Evolutionary conservation across 2,113 vertebrate species (phyloP).

Genomic region (Cettia cetti): DNA sequence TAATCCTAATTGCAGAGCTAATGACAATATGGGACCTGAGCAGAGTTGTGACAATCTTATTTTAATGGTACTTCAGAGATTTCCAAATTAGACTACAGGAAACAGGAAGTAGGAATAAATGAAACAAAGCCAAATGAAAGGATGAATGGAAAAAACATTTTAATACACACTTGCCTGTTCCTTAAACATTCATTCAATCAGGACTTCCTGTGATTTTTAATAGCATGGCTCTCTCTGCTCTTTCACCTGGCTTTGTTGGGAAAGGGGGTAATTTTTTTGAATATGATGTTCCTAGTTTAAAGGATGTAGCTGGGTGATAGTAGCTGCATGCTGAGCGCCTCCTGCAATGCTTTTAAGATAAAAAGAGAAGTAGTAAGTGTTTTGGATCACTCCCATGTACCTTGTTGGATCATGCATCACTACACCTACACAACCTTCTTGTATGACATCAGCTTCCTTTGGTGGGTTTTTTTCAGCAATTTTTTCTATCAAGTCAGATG

Average conservation of each 20-base stretch:
- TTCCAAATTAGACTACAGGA: conserved; percentile 37
- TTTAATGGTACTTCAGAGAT: conserved; percentile 27
- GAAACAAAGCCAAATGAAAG: conserved; percentile 16
- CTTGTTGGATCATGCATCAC: background rate
- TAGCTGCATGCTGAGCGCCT: background rate
- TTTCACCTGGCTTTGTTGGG: background rate
- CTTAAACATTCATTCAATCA: conserved; percentile 25
- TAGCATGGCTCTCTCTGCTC: background rate
- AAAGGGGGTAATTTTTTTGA: background rate
- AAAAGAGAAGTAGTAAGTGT: background rate
- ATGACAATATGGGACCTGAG: background rate
- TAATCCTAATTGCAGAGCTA: background rate
- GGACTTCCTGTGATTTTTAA: conserved; percentile 9
- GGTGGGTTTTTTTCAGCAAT: background rate
- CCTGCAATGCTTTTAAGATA: background rate
- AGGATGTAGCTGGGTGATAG: background rate
- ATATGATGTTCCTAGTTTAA: background rate
- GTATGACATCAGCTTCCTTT: background rate
- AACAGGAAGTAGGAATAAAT: conserved; percentile 16
- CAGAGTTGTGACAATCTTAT: background rate
- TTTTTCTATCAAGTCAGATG: background rate
- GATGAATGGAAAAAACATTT: background rate
- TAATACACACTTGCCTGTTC: background rate
- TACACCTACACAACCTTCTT: background rate
- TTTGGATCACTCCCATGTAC: background rate